Conservation (phyloP, 1,140 invertebrate genomes). For the Drosophila tristis region DNA sequence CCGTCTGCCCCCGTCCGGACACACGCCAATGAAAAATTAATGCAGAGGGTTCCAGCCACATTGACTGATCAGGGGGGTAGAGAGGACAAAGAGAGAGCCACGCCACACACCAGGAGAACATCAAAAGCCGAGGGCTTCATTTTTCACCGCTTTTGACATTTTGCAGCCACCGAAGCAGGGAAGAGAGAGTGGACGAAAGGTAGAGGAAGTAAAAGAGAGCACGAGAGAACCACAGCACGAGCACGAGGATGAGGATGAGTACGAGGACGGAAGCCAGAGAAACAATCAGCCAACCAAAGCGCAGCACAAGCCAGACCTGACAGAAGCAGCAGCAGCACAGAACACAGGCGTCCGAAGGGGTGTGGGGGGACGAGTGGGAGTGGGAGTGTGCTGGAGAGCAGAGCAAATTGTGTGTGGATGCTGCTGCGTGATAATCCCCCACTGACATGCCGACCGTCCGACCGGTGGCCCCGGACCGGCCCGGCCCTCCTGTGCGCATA, state of each 20-base stretch:
- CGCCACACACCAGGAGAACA: slow-evolving; percentile 50
- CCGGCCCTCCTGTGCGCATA: slow-evolving; percentile 63
- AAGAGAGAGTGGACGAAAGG: neutral
- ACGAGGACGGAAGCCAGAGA: slow-evolving; percentile 51
- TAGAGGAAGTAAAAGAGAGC: no score
- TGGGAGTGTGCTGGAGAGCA: no score
- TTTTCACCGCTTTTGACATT: slow-evolving; percentile 82
- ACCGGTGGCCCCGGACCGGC: slow-evolving; percentile 16
- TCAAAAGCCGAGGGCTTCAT: slow-evolving; percentile 73
- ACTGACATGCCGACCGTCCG: slow-evolving; percentile 40
- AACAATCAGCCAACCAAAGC: slow-evolving; percentile 81
- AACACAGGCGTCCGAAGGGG: slow-evolving; percentile 1
- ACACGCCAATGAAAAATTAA: slow-evolving; percentile 82
- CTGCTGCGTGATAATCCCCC: slow-evolving; percentile 63
- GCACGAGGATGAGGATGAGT: no score
- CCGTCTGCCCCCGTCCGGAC: slow-evolving; percentile 36
- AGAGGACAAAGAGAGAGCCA: neutral
- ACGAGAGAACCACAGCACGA: no score
- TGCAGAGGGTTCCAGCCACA: slow-evolving; percentile 42
- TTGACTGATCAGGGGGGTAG: slow-evolving; percentile 2
- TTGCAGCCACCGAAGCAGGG: slow-evolving; percentile 64
- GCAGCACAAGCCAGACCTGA: slow-evolving; percentile 61
- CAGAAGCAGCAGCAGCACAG: slow-evolving; percentile 27
- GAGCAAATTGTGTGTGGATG: neutral
- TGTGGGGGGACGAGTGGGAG: neutral